Evolutionary conservation across 2,888 invertebrate species (phyloP), one percentile per base, ranked within the genome.

Genomic region (Globia sparganii): DNA sequence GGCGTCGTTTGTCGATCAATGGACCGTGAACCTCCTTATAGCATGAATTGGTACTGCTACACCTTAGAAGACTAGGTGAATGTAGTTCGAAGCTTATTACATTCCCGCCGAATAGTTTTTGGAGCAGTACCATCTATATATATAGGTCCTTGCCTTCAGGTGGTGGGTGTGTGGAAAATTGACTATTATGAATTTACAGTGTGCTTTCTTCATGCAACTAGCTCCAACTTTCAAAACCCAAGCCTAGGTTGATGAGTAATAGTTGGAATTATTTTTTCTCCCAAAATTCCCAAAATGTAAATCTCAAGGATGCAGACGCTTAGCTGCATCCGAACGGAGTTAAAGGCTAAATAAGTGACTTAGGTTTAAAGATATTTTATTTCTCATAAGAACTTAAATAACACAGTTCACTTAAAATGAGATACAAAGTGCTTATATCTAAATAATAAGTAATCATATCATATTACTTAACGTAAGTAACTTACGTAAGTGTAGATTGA

Each of bases 1-100:
- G 64, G 72, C 64, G 61, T 58, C 62, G 74, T 78, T 86, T 71
- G 74, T 46, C n/a, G 81, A 67, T 18, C 69, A 76, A 64, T 70
- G 65, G 66, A 78, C 58, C 65, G 72, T 73, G 78, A 70, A 74
- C 31, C 28, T 43, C 40, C 31, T 34, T 61, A 25, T 18, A 58
- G 34, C 66, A 40, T 25, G 43, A 25, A 61, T 15, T 1, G 59
- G 15, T 28, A 34, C 59, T 56, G 11, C 15, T 34, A 58, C 37
- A 83, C 53, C 49, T 72, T 68, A 11, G 21, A 9, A 49, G 37
- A 40, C 21, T 61, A 68, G 58, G 62, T 75, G 56, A 58, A 56
- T 15, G 25, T 56, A 73, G 18, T 65, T 46, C 1, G n/a, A 72
- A 25, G 56, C 37, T 49, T 40, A 65, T 80, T n/a, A 13, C 34